Base-by-base conservation (phyloP, 2,797 vertebrate genomes). In the Onychomys torridus region DNA sequence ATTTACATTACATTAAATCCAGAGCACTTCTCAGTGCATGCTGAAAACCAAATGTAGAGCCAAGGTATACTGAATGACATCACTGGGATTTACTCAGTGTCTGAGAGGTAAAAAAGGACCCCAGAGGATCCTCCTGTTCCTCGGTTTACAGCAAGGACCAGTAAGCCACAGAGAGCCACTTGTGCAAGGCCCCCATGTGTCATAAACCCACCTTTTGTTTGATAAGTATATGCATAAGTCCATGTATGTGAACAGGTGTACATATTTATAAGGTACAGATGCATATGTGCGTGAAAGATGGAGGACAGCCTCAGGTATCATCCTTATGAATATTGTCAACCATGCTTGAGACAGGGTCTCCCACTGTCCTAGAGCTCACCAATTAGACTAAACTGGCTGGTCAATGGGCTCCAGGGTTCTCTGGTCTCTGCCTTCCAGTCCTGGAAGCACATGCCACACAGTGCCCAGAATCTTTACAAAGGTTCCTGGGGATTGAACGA, bases 1-100 rank as follows among this genome's bases (percentile, higher is more conserved):
- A 91, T 97, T 96, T 94, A 93, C 89, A 71, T 97, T 90, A 92
- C 94, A 97, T 96, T 95, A 92, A 94, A 96, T 86, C 93, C 97
- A 97, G 98, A 97, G 85, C 81, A 76, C 81, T 97, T 96, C 76
- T 71, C 82, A 91, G 71, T 91, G 73, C 88, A 57, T 73, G 89
- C 87, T 75, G 82, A 97, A 77, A 83, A 87, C 52, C 89, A 88
- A 88, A 78, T 40, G 61, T 9, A 55, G 84, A 91, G 89, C 95
- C 97, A 97, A 85, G 75, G 92, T 93, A 65, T 27, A 25, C 27
- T 63, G 27, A 81, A 90, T 94, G 92, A 95, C 89, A 65, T 95
- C 96, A 95, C 78, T 57, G 93, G 86, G 73, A 93, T 86, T 34
- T 82, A 79, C 78, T 96, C 93, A 90, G 61, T 69, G 65, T 94